Conservation (phyloP, 2,113 vertebrate species). For the Narcine bancroftii region DNA sequence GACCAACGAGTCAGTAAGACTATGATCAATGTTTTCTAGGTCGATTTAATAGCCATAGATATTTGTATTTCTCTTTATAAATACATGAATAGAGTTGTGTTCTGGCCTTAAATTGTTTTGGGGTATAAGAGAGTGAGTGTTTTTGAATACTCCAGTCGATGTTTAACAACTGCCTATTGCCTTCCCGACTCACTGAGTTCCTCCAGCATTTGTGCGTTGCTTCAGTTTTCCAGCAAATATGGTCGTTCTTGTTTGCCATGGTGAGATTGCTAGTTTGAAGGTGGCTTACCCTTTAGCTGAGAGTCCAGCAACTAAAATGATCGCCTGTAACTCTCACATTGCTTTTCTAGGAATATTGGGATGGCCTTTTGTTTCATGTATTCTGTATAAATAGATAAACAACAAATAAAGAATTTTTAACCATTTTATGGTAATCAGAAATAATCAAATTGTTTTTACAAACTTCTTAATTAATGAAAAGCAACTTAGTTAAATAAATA, state of each 20-base stretch:
- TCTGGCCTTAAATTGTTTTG: not conserved
- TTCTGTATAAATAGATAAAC: not conserved
- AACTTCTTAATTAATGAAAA: not conserved
- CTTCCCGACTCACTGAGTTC: no score
- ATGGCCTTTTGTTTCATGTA: not conserved
- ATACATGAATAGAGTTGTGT: not conserved
- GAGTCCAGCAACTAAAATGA: not conserved
- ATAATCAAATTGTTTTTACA: slow-evolving; percentile 15
- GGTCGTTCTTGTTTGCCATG: no score
- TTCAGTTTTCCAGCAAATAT: no score
- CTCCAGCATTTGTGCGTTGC: no score
- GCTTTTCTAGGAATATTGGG: not conserved
- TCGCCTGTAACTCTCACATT: not conserved
- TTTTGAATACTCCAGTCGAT: no score
- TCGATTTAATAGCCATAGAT: not conserved
- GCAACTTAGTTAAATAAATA: slow-evolving; percentile 7
- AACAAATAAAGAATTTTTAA: not conserved
- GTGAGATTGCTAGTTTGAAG: not conserved
- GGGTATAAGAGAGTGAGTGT: not conserved
- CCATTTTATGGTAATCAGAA: not conserved
- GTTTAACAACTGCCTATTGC: no score
- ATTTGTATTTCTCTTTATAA: not conserved
- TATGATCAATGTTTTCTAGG: not conserved
- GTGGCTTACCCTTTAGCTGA: not conserved
- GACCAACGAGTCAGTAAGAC: not conserved